phyloP scores from a whole-genome alignment of 2,888 invertebrate genomes.

The Machimus atricapillus region DNA sequence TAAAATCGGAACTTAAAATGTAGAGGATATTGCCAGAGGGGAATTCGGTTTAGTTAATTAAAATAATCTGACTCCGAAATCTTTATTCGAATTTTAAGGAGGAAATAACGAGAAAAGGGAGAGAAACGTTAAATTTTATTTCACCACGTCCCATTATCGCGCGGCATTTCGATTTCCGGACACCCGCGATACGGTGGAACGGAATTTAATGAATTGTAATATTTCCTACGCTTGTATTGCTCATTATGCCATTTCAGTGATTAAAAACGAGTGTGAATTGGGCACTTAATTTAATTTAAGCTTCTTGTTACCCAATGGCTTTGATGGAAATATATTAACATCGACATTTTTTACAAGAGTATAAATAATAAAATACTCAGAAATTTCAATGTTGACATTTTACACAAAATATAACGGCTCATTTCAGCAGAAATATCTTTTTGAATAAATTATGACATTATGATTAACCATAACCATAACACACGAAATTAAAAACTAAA shows the following conservation, averaged over 20 bases:
- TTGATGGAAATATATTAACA: neutral
- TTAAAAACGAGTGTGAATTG: neutral
- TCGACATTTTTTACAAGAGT: neutral
- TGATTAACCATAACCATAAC: too few relatives aligned
- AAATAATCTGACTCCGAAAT: neutral
- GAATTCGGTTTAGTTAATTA: neutral
- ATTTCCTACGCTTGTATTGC: neutral
- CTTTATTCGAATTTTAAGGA: neutral
- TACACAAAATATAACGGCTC: too few relatives aligned
- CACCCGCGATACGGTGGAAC: neutral
- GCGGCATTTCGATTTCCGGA: neutral
- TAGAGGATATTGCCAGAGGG: neutral
- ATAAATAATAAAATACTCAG: too few relatives aligned
- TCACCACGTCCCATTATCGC: neutral
- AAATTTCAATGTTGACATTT: too few relatives aligned
- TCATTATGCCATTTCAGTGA: neutral
- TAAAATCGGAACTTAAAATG: neutral
- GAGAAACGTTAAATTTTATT: neutral
- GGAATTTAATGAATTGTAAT: neutral
- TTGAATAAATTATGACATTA: too few relatives aligned
- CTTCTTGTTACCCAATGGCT: neutral
- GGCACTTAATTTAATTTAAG: neutral
- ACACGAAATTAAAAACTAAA: too few relatives aligned
- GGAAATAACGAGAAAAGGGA: neutral
- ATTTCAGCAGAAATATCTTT: too few relatives aligned